phyloP scores from a whole-genome alignment of 1,140 invertebrate genomes.

The Chironomus striatipennis region DNA sequence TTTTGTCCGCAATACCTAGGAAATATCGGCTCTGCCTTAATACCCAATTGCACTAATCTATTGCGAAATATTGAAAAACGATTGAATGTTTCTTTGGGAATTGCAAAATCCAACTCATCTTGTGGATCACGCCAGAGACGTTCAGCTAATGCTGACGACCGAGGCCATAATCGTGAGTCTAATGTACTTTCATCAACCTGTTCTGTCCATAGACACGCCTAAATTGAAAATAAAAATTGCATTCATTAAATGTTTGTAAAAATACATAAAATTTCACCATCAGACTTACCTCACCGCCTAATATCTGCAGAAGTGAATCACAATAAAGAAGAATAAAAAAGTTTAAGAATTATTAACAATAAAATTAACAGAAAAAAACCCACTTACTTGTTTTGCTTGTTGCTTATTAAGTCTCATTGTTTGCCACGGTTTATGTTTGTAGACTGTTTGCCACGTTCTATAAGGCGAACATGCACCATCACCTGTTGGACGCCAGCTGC shows the following conservation, averaged over 20 bases:
- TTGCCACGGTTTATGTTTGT: conserved; percentile 68
- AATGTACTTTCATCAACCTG: conserved; percentile 50
- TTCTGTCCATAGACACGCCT: conserved; percentile 55
- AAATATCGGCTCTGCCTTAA: conserved; percentile 57
- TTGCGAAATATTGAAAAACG: conserved; percentile 41
- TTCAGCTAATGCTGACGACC: conserved; percentile 56
- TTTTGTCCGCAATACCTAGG: conserved; percentile 63
- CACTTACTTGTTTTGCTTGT: conserved; percentile 35
- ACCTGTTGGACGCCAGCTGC: conserved; percentile 60
- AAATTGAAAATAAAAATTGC: too few relatives aligned
- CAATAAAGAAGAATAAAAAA: neutral
- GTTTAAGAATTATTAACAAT: conserved; percentile 35
- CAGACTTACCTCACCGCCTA: conserved; percentile 52
- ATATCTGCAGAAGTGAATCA: conserved; percentile 34
- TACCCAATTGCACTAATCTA: conserved; percentile 48
- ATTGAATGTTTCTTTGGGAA: conserved; percentile 36
- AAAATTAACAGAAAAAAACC: neutral
- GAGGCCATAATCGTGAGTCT: conserved; percentile 60
- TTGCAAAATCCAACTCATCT: conserved; percentile 36
- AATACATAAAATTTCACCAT: too few relatives aligned
- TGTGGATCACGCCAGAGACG: conserved; percentile 42
- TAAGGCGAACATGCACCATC: conserved; percentile 71
- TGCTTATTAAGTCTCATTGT: conserved; percentile 36
- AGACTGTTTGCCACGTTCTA: conserved; percentile 72
- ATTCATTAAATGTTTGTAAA: too few relatives aligned